Base-by-base conservation (phyloP, 2,113 vertebrate genomes). In the Colaptes auratus region DNA sequence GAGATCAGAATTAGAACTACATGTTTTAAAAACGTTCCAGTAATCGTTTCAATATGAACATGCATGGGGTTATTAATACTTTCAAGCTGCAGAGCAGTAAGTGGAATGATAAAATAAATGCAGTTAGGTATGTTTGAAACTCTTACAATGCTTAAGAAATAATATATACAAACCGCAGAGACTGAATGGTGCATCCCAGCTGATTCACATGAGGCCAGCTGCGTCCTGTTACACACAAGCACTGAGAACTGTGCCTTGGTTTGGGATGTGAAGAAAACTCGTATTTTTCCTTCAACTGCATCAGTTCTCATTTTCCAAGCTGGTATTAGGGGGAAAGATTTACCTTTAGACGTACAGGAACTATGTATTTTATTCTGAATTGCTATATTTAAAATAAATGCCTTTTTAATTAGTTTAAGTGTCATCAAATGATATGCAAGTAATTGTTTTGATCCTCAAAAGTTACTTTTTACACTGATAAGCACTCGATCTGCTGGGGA, bases 241-340 rank as follows among this genome's bases (percentile, higher is more conserved):
- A 97, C 90, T 79, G 94, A 96, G 67, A 98, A 97, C 27, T 75
- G 77, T 75, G 96, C 97, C 63, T 95, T 93, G 53, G 67, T 90
- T 64, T 86, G 90, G 18, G 96, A 97, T 20, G 66, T 86, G 90
- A 98, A 96, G 64, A 74, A 96, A 87, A 97, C 93, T 80, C 96
- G 82, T 81, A 97, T 67, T 59, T 95, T 81, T 76, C 92, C 84
- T 71, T 70, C 94, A 81, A 6, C 77, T 39, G 73, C 55, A 94
- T 39, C 70, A 71, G 88, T 82, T 76, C 44, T 93, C 96, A 98
- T 97, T 88, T 96, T 96, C 97, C 97, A 98, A 71, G 82, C 97
- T 98, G 79, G 42, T 94, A 93, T 83, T 39, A 84, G 82, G 52
- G 9, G 36, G 42, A 75, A 86, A 95, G 50, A 86, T 12, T 74